phyloP scores from a whole-genome alignment of 2,888 invertebrate genomes.

The Macrosoma leucophasiata region DNA sequence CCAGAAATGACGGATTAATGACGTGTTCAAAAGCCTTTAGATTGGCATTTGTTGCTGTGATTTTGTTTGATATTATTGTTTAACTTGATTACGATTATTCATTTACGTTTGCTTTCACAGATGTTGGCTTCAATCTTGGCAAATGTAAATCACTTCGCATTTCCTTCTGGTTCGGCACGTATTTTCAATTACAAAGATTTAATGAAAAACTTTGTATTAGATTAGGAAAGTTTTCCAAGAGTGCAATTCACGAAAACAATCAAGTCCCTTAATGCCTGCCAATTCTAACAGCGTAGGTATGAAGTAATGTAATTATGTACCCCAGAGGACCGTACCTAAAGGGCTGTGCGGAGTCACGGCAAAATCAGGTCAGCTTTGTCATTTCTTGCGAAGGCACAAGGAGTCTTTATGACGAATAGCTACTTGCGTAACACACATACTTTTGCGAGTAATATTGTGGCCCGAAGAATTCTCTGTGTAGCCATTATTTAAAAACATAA shows the following conservation, averaged over 20 bases:
- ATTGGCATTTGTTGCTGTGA: too few species aligned
- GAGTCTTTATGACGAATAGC: constrained; percentile 28
- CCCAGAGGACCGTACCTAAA: constrained; percentile 25
- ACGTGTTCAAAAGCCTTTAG: too few species aligned
- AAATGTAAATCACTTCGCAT: too few species aligned
- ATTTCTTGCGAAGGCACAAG: constrained; percentile 29
- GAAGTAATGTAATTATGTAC: constrained; percentile 29
- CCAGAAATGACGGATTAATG: constrained; percentile 3
- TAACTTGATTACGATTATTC: too few species aligned
- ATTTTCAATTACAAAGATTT: constrained; percentile 12
- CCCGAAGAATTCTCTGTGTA: too few species aligned
- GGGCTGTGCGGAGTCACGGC: constrained; percentile 26
- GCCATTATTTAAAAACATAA: too few species aligned
- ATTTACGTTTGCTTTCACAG: too few species aligned
- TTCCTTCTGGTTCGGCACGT: too few species aligned
- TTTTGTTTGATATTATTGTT: too few species aligned
- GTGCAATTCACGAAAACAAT: constrained; percentile 40
- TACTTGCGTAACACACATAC: constrained; percentile 16
- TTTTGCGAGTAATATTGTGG: constrained; percentile 22
- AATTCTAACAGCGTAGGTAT: constrained; percentile 23
- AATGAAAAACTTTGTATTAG: constrained; percentile 10
- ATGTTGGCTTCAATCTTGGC: too few species aligned
- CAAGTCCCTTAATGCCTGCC: constrained; percentile 30
- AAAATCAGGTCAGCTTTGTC: constrained; percentile 33
- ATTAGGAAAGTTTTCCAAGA: constrained; percentile 6